Evolutionary conservation across 2,888 invertebrate genomes (phyloP).

Genomic region (Selenia dentaria): DNA sequence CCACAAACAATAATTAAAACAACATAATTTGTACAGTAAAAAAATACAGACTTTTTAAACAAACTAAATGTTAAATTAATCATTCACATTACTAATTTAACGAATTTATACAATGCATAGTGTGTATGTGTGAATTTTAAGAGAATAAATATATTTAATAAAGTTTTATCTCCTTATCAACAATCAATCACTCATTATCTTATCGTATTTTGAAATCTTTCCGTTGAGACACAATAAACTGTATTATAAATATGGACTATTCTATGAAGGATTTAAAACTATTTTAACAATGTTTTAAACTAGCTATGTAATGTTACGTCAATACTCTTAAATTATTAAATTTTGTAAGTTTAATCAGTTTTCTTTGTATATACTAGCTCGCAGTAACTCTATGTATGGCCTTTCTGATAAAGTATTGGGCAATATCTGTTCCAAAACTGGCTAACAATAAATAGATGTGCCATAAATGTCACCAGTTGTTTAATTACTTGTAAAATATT

Average conservation of each 20-base stretch:
- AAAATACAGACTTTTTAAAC: constrained; percentile 3
- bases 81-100: no score
- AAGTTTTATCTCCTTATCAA: neutral
- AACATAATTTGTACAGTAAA: constrained; percentile 20
- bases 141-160: no score
- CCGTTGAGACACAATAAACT: no score
- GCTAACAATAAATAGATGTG: constrained; percentile 8
- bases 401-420: neutral
- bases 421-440: constrained; percentile 3
- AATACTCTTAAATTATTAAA: neutral
- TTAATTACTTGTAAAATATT: no score
- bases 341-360: no score
- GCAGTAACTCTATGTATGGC: neutral
- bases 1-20: constrained; percentile 27
- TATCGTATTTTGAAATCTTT: no score
- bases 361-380: constrained; percentile 7
- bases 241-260: constrained; percentile 18
- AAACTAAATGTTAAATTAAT: no score
- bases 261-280: constrained; percentile 15
- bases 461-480: constrained; percentile 2
- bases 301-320: constrained; percentile 3
- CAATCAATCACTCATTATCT: no score
- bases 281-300: constrained; percentile 16
- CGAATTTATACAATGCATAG: no score
- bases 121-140: no score